Evolutionary conservation across 2,113 vertebrate species (phyloP), one percentile per base, ranked within the genome.

Genomic region (Sterrhoptilus dennistouni): DNA sequence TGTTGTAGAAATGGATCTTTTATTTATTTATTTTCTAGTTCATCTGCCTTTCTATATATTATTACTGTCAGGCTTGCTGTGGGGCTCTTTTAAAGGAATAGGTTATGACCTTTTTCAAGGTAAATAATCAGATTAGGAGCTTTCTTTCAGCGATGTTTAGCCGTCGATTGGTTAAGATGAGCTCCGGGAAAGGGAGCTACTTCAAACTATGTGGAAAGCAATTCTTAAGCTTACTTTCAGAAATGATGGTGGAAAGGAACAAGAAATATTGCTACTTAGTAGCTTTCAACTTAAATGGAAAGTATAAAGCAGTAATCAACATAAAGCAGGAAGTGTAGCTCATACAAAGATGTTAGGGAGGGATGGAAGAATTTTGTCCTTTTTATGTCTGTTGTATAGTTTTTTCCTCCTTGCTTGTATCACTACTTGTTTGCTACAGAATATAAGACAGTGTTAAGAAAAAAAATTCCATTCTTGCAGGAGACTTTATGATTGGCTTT

Each of bases 91-190:
- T 83, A 90, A 96, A 79, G 70, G 82, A 87, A 82, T 54, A 44
- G 84, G 93, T 95, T 96, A 80, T 77, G 95, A 97, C 95, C 95
- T 93, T 94, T 94, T 93, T 94, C 82, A 93, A 83, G 92, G 66
- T 86, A 97, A 96, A 97, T 96, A 96, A 96, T 95, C 93, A 96
- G 95, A 90, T 94, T 90, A 96, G 82, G 85, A 96, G 38, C 63
- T 90, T 83, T 82, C 49, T 85, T 94, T 93, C 85, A 94, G 36
- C 2, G 4, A 93, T 90, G 91, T 90, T 89, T 93, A 86, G 42
- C 85, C 89, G 57, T 80, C 8, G 6, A 33, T 59, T 77, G 71
- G 63, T 85, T 93, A 87, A 83, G 72, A 95, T 40, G 94, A 92
- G 78, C 75, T 86, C 68, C 5, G 3, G 56, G 52, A 92, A 92